These are phyloP conservation scores for Perizoma affinitatum DNA, from an alignment of 2,888 invertebrate genomes.

Conservation along the genomic window DNA sequence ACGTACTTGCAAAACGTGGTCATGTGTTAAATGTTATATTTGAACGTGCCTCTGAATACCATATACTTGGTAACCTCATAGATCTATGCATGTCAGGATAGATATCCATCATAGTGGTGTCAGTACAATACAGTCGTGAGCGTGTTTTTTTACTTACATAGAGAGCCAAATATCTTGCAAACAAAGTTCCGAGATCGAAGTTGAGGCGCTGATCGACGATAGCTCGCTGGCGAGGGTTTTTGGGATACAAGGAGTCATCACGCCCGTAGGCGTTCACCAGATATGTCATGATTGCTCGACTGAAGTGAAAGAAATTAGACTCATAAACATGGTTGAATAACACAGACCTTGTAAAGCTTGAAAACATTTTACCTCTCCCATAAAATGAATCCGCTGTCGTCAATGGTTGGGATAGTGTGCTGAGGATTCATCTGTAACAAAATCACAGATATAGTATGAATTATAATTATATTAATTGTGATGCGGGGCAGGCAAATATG, in stretches of 20 bases:
- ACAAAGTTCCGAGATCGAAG: constrained; percentile 85
- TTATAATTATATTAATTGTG: background rate
- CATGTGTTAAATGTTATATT: no score
- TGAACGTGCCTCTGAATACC: no score
- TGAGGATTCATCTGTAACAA: constrained; percentile 87
- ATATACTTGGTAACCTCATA: no score
- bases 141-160: constrained; percentile 77
- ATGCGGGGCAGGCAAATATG: no score
- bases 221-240: constrained; percentile 85
- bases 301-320: constrained; percentile 55
- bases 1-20: no score
- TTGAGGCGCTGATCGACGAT: constrained; percentile 85
- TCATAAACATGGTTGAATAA: background rate
- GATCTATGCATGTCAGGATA: no score
- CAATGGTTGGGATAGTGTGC: constrained; percentile 88
- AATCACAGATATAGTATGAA: constrained; percentile 9
- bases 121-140: no score
- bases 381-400: constrained; percentile 88
- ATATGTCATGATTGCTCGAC: constrained; percentile 87
- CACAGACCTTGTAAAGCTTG: no score
- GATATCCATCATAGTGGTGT: no score
- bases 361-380: constrained; percentile 85
- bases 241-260: constrained; percentile 86
- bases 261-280: constrained; percentile 86
- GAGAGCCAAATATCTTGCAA: constrained; percentile 76